A percentile compares a stretch with the other conserved stretches of the same genome.
Evolutionary conservation across 2,888 invertebrate genomes (phyloP).

Genomic region (Stenurella melanura): DNA sequence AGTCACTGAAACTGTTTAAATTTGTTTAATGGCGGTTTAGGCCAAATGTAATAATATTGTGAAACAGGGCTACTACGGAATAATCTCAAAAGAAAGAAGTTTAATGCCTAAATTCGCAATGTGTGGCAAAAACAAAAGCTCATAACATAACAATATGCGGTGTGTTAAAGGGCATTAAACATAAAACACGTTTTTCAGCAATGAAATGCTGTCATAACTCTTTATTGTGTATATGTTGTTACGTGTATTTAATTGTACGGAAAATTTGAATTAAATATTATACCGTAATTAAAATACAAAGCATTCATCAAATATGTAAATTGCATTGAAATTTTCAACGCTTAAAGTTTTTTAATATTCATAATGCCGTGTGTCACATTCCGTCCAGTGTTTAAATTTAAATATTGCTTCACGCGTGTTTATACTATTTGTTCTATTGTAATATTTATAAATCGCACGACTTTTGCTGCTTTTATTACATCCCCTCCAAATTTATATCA

Average conservation of each 20-base stretch:
- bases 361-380: slow-evolving; percentile 59
- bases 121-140: slow-evolving; percentile 45
- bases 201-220: slow-evolving; percentile 70
- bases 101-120: slow-evolving; percentile 41
- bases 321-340: slow-evolving; percentile 73
- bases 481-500: slow-evolving; percentile 25
- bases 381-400: slow-evolving; percentile 60
- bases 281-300: slow-evolving; percentile 74
- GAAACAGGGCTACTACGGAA: slow-evolving; percentile 14
- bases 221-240: slow-evolving; percentile 68
- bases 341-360: slow-evolving; percentile 73
- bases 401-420: slow-evolving; percentile 60
- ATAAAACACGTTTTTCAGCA: slow-evolving; percentile 68
- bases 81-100: slow-evolving; percentile 41
- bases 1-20: slow-evolving; percentile 42
- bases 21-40: slow-evolving; percentile 36
- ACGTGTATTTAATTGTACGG: slow-evolving; percentile 73
- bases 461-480: slow-evolving; percentile 39
- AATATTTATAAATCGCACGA: slow-evolving; percentile 45
- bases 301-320: slow-evolving; percentile 74
- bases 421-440: slow-evolving; percentile 47
- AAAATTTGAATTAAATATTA: slow-evolving; percentile 74
- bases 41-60: slow-evolving; percentile 20
- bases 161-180: slow-evolving; percentile 61
- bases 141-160: slow-evolving; percentile 54